phyloP scores from a whole-genome alignment of 2,797 vertebrate species.

The Hemibagrus guttatus region DNA sequence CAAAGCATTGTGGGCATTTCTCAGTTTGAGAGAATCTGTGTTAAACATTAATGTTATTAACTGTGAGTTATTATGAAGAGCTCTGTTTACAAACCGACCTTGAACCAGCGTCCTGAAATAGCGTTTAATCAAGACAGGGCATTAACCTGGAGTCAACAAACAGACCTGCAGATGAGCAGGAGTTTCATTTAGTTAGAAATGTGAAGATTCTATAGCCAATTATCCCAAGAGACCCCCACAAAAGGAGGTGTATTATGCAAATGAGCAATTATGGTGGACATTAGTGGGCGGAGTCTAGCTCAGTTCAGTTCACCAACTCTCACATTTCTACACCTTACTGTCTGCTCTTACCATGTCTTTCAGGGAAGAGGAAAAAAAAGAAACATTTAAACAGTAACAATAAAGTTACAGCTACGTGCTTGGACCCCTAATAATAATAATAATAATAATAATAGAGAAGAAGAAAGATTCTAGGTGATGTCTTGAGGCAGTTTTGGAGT shows the following conservation, averaged over 20 bases:
- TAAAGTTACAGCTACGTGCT: neutral
- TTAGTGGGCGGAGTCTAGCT: neutral
- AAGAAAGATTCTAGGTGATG: neutral
- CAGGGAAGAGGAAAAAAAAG: neutral
- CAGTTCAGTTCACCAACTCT: no score
- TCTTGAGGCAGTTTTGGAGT: neutral
- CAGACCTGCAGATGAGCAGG: neutral
- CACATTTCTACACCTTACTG: no score
- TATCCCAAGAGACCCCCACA: neutral
- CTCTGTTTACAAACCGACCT: slow-evolving; percentile 3
- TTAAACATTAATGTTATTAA: neutral
- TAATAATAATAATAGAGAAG: neutral
- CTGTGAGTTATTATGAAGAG: neutral
- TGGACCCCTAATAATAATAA: neutral
- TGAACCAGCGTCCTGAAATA: neutral
- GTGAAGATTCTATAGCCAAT: neutral
- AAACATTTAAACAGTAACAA: neutral
- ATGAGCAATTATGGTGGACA: neutral
- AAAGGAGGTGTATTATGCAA: neutral
- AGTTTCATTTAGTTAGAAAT: neutral
- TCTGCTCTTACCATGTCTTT: no score
- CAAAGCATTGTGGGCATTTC: neutral
- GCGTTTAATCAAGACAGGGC: neutral
- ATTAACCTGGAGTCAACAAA: neutral
- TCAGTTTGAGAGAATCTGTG: neutral